These are phyloP conservation scores for Chelon labrosus DNA, from an alignment of 2,797 vertebrate genomes.

Conservation along the genomic window DNA sequence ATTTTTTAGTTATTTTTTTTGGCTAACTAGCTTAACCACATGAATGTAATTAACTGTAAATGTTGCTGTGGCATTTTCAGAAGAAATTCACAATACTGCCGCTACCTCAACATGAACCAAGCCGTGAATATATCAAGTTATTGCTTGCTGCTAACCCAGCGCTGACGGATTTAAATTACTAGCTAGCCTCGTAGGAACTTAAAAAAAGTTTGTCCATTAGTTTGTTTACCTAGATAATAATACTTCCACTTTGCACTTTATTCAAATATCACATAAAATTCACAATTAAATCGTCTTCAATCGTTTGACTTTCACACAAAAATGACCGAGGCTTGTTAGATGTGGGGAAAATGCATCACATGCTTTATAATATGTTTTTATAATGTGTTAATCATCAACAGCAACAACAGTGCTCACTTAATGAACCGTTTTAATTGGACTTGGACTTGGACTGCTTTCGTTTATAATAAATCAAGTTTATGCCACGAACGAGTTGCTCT, in stretches of 20 bases:
- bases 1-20: neutral
- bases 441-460: neutral
- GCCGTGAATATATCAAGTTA: neutral
- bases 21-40: neutral
- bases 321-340: neutral
- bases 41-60: neutral
- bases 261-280: neutral
- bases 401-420: neutral
- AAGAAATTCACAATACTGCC: neutral
- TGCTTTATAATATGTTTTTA: neutral
- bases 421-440: neutral
- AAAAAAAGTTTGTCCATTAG: neutral
- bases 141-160: neutral
- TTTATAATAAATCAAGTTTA: neutral
- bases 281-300: neutral
- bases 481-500: neutral
- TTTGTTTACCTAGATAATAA: neutral
- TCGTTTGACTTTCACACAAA: neutral
- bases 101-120: neutral
- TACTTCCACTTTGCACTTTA: neutral
- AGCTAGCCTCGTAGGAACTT: neutral
- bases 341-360: neutral
- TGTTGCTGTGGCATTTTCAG: neutral
- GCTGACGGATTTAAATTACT: neutral
- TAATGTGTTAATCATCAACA: neutral